Conservation (phyloP, 2,888 invertebrate species). For the Catocala fraxini region DNA sequence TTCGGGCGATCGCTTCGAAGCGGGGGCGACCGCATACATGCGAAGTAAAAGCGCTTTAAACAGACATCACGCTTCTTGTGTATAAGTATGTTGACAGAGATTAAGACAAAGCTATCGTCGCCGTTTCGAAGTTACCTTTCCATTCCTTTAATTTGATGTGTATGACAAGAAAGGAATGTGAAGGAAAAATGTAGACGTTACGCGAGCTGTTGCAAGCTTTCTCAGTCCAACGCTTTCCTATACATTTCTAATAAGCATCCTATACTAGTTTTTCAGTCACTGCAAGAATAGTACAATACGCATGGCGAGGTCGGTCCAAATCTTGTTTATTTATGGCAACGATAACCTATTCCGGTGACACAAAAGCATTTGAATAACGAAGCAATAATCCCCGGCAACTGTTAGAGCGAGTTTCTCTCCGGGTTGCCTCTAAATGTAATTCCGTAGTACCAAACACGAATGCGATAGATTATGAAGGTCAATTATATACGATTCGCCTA, state of each 20-base stretch:
- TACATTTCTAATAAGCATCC: constrained; percentile 39
- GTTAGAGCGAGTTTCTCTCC: constrained; percentile 4
- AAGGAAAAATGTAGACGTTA: constrained; percentile 22
- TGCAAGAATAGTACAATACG: constrained; percentile 41
- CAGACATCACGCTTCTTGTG: constrained; percentile 12
- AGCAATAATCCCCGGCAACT: constrained; percentile 10
- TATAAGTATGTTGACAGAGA: background rate
- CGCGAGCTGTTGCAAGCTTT: constrained; percentile 28
- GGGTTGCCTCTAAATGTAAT: constrained; percentile 18
- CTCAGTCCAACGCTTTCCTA: constrained; percentile 32
- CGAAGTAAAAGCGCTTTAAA: constrained; percentile 20
- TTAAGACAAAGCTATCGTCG: constrained; percentile 26
- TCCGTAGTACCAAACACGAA: constrained; percentile 18
- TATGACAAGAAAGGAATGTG: constrained; percentile 37
- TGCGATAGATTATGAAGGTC: constrained; percentile 29
- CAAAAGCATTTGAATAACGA: constrained; percentile 29
- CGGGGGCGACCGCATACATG: constrained; percentile 24
- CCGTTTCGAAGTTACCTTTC: constrained; percentile 36
- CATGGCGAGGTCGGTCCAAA: constrained; percentile 35
- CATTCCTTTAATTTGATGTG: constrained; percentile 30
- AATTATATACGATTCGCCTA: constrained; percentile 33
- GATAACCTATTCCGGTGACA: constrained; percentile 24
- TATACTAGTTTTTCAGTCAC: constrained; percentile 45
- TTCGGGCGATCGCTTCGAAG: constrained; percentile 31
- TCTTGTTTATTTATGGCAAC: constrained; percentile 14